Evolutionary conservation across 2,888 invertebrate species (phyloP).

Genomic region (Tiliacea citrago): DNA sequence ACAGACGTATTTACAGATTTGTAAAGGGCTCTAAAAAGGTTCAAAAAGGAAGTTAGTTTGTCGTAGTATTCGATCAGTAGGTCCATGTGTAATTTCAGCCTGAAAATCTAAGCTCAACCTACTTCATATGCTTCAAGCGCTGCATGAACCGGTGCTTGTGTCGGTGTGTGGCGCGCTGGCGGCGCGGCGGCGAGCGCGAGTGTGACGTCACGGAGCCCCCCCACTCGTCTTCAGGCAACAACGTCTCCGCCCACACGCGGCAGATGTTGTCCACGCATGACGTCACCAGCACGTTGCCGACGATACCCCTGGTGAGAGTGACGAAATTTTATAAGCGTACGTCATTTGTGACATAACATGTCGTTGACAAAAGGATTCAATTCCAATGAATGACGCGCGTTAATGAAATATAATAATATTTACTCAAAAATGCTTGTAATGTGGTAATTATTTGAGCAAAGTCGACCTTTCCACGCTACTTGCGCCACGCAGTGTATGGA

Average conservation of each 20-base stretch:
- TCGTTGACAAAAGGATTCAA: not conserved
- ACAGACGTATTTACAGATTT: not conserved
- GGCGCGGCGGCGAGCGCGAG: constrained; percentile 92
- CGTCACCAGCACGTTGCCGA: constrained; percentile 99
- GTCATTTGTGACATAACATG: not conserved
- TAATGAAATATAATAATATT: not conserved
- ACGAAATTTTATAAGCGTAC: not conserved
- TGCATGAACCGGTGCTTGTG: constrained; percentile 99
- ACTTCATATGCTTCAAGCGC: constrained; percentile 99
- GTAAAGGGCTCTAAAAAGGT: not conserved
- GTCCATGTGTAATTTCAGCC: not conserved
- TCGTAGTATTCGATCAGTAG: not conserved
- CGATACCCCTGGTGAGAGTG: constrained; percentile 93
- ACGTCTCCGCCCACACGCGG: constrained; percentile 99
- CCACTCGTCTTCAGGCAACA: constrained; percentile 98
- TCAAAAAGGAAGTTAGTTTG: not conserved
- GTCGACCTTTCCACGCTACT: too few species aligned
- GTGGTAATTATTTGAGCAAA: too few species aligned
- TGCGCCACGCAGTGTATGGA: too few species aligned
- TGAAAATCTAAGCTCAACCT: constrained; percentile 68
- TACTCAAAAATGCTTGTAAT: not conserved
- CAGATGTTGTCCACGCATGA: constrained; percentile 99
- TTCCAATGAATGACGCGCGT: not conserved
- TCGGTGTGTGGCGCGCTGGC: constrained; percentile 95
- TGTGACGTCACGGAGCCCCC: constrained; percentile 90